phyloP scores from a whole-genome alignment of 2,888 invertebrate species.

The Eupelmus urozonus region DNA sequence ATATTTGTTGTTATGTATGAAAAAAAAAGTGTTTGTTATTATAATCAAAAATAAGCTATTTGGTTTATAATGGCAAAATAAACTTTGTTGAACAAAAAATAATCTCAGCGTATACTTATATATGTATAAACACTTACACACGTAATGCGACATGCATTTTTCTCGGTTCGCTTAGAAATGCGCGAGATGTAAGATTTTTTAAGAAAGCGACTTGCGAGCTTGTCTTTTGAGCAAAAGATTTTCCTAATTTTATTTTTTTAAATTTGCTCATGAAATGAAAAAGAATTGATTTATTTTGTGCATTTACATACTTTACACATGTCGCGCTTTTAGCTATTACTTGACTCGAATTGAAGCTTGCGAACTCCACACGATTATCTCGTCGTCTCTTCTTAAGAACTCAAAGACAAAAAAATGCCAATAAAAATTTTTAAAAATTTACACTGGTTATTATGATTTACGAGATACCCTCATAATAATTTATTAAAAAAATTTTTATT shows the following conservation, averaged over 20 bases:
- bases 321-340: constrained; percentile 2
- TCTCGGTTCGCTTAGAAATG: no score
- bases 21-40: background rate
- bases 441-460: background rate
- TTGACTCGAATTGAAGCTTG: constrained; percentile 33
- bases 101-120: background rate
- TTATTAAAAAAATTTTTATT: no score
- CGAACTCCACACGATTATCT: constrained; percentile 29
- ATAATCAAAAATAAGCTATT: background rate
- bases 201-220: no score
- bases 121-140: background rate
- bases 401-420: constrained; percentile 45
- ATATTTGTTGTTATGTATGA: background rate
- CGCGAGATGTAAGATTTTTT: no score
- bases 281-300: background rate
- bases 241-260: no score
- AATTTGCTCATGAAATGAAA: background rate
- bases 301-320: background rate
- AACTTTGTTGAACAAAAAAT: background rate
- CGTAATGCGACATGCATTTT: no score
- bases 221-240: no score
- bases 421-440: constrained; percentile 58
- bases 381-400: constrained; percentile 44
- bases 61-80: background rate
- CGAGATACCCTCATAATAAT: no score